Percentiles rank a stretch among this genome's conserved stretches.
Conservation (phyloP, 2,113 vertebrate species). For the Psammodynastes pulverulentus region DNA sequence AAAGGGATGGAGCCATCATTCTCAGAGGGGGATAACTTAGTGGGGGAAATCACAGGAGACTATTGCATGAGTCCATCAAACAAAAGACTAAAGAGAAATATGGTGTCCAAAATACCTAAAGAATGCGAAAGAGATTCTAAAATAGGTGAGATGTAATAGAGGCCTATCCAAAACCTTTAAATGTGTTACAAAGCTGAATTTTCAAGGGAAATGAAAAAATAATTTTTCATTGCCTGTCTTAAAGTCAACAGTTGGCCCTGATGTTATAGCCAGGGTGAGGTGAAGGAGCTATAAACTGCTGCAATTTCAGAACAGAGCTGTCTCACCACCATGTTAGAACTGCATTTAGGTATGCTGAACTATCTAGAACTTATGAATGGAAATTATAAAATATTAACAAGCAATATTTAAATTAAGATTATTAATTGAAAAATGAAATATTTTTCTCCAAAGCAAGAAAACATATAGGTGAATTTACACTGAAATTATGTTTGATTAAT, state of each 20-base stretch:
- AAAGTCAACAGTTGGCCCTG: not conserved
- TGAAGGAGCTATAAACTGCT: not conserved
- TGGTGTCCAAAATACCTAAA: not conserved
- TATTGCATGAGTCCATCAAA: not conserved
- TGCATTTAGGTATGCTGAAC: constrained; percentile 17
- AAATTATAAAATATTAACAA: constrained; percentile 25
- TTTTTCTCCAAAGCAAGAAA: not conserved
- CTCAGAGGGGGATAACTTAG: not conserved
- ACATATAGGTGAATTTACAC: not conserved
- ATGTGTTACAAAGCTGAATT: not conserved
- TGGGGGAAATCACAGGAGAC: not conserved
- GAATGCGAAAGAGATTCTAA: not conserved
- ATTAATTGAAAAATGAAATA: constrained; percentile 19
- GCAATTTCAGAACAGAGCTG: not conserved
- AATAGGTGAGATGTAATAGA: not conserved
- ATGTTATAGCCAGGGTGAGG: not conserved
- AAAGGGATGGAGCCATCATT: not conserved
- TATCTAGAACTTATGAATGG: not conserved
- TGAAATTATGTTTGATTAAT: not conserved
- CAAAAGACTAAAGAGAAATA: not conserved
- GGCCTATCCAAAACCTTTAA: not conserved
- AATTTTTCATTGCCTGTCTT: not conserved
- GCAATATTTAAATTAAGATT: constrained; percentile 11
- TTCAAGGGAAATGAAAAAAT: not conserved
- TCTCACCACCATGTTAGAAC: not conserved